Percentiles rank a stretch among this genome's conserved stretches.
phyloP scores from a whole-genome alignment of 2,797 vertebrate genomes.

The Sebastes reedi region DNA sequence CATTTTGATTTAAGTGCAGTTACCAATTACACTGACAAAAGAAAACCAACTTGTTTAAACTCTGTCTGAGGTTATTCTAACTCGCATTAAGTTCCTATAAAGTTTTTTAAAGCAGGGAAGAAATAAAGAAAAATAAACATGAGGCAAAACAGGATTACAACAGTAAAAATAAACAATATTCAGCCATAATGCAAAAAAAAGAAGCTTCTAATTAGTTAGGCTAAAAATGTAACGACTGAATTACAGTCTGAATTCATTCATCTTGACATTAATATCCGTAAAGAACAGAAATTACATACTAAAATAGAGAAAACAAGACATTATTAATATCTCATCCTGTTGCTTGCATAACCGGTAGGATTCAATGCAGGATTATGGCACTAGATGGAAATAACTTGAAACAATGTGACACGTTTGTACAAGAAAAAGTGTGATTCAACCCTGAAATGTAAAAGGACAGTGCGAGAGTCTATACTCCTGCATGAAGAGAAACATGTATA shows the following conservation, averaged over 20 bases:
- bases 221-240: constrained; percentile 19
- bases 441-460: not conserved
- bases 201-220: not conserved
- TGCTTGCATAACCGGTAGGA: constrained; percentile 28
- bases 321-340: constrained; percentile 24
- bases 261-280: constrained; percentile 40
- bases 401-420: not conserved
- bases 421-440: not conserved
- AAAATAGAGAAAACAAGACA: constrained; percentile 34
- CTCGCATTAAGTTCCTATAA: not conserved
- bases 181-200: not conserved
- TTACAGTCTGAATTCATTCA: constrained; percentile 10
- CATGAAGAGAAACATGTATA: not conserved
- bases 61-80: not conserved
- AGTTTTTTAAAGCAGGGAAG: not conserved
- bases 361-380: constrained; percentile 40
- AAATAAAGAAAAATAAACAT: not conserved
- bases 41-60: constrained; percentile 13
- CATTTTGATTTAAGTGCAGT: constrained; percentile 33
- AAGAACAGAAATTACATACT: constrained; percentile 24
- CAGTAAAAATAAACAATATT: not conserved
- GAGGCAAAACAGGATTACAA: not conserved
- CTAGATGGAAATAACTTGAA: constrained; percentile 42
- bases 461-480: not conserved
- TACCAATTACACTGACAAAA: constrained; percentile 31